Conservation (phyloP, 2,888 invertebrate genomes). For the Ichneumoninae sp. region DNA sequence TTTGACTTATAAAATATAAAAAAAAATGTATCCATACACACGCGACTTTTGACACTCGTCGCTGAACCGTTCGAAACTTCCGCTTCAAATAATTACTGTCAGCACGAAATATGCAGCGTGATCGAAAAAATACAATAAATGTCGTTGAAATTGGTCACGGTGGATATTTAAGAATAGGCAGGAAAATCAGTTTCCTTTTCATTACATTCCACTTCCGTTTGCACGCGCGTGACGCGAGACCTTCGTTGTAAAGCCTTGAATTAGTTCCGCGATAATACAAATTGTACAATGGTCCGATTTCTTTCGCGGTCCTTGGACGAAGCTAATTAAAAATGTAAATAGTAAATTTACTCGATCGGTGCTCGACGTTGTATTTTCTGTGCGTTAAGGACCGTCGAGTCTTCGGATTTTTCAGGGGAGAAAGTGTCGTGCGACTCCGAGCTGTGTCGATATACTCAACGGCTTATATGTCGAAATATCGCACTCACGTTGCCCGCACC, state of each 20-base stretch:
- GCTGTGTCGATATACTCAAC: conserved; percentile 23
- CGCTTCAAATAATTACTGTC: neutral
- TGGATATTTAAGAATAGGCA: conserved; percentile 2
- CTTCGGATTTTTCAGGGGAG: conserved; percentile 53
- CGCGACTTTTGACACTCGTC: neutral
- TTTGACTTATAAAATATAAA: neutral
- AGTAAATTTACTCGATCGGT: neutral
- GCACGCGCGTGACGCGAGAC: conserved; percentile 3
- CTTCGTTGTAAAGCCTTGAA: conserved; percentile 25
- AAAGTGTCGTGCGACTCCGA: conserved; percentile 43
- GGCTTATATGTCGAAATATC: conserved; percentile 38
- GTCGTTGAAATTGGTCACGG: conserved; percentile 1
- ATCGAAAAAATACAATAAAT: conserved; percentile 10
- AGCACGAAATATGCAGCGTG: neutral
- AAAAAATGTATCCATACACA: conserved; percentile 8
- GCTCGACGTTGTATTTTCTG: neutral
- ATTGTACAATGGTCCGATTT: neutral
- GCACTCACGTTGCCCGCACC: conserved; percentile 27
- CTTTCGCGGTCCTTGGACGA: conserved; percentile 35
- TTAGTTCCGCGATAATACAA: conserved; percentile 23
- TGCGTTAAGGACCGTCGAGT: neutral
- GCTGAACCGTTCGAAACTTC: conserved; percentile 25
- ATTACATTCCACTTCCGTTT: neutral
- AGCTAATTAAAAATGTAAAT: conserved; percentile 13
- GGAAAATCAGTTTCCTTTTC: conserved; percentile 28